A percentile compares a stretch with the other conserved stretches of the same genome.
phyloP scores from a whole-genome alignment of 2,113 vertebrate species.

The Bubo bubo region DNA sequence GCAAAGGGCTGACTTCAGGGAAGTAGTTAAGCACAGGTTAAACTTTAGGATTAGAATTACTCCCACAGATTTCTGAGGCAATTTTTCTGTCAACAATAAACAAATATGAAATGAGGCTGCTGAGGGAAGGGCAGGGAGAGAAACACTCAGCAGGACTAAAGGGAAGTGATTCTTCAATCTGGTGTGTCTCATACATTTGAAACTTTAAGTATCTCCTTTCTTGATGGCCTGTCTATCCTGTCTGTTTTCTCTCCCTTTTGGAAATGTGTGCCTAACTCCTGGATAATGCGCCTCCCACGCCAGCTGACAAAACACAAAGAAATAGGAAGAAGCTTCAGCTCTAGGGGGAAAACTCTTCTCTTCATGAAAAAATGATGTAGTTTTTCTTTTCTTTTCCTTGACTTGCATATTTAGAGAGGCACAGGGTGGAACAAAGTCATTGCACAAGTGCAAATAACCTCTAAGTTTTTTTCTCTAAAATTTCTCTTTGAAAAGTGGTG shows the following conservation, averaged over 20 bases:
- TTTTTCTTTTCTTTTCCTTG: slow-evolving; percentile 1
- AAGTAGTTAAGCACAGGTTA: not conserved
- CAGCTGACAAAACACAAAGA: slow-evolving; percentile 45
- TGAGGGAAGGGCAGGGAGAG: not conserved
- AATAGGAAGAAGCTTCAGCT: not conserved
- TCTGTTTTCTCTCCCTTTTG: slow-evolving; percentile 16
- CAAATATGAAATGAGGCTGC: not conserved
- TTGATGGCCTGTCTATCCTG: not conserved
- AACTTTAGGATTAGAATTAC: not conserved
- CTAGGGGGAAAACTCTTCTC: not conserved
- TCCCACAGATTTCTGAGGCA: not conserved
- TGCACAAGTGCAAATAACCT: not conserved
- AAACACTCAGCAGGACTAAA: not conserved
- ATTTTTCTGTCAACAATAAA: not conserved
- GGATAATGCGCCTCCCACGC: not conserved
- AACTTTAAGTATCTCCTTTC: not conserved
- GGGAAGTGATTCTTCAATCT: not conserved
- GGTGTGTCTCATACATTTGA: not conserved
- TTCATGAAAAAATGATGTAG: slow-evolving; percentile 7
- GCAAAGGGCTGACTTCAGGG: not conserved
- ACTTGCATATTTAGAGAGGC: slow-evolving; percentile 1
- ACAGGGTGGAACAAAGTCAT: not conserved
- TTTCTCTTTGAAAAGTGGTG: not conserved
- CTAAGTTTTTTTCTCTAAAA: not conserved
- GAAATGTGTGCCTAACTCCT: slow-evolving; percentile 8